Conservation (phyloP, 2,113 vertebrate genomes). For the Peromyscus maniculatus region DNA sequence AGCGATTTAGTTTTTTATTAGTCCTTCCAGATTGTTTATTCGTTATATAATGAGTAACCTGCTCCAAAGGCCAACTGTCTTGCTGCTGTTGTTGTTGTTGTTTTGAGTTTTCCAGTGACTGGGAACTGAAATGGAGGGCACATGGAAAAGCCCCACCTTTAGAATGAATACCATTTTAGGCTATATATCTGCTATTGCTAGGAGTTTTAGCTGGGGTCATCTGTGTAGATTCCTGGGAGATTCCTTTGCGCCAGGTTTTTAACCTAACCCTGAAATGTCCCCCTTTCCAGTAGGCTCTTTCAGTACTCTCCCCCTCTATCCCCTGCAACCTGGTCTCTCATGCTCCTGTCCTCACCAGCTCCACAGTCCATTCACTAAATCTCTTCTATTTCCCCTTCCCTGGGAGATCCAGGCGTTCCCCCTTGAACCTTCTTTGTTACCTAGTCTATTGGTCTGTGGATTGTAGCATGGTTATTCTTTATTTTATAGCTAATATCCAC, state of each 20-base stretch:
- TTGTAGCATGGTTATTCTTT: background rate
- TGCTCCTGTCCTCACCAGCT: background rate
- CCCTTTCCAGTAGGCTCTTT: background rate
- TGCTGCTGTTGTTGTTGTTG: background rate
- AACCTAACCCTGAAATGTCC: background rate
- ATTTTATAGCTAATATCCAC: background rate
- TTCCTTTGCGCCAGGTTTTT: background rate
- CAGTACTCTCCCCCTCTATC: background rate
- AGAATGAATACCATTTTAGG: background rate
- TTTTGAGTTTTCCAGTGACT: background rate
- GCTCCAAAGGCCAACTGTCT: background rate
- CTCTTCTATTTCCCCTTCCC: background rate
- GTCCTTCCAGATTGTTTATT: background rate
- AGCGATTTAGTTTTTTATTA: background rate
- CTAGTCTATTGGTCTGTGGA: background rate
- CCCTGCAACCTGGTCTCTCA: background rate
- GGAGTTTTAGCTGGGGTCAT: background rate
- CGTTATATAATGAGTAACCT: background rate
- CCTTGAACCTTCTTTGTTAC: background rate
- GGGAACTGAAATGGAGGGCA: background rate
- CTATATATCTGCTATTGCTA: background rate
- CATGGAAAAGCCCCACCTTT: background rate
- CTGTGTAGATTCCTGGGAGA: background rate
- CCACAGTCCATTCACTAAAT: background rate
- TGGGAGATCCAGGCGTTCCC: no score